Evolutionary conservation across 2,888 invertebrate species (phyloP).

Genomic region (Psylliodes chrysocephalus): DNA sequence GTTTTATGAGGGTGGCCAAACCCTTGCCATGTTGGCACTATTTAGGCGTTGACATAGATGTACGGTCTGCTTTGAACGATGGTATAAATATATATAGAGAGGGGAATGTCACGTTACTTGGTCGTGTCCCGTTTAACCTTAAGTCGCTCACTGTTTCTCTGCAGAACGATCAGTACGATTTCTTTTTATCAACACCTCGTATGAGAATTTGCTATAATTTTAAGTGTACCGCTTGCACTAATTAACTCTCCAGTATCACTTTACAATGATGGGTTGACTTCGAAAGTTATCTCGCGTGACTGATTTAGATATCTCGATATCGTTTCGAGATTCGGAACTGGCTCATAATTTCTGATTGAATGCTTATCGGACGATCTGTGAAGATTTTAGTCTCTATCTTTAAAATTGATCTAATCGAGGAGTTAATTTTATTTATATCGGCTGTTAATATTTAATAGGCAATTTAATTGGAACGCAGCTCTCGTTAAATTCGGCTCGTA

Average conservation of each 20-base stretch:
- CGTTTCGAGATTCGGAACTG: constrained; percentile 20
- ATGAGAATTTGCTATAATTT: no score
- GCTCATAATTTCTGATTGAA: constrained; percentile 16
- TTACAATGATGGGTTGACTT: constrained; percentile 12
- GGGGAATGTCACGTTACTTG: no score
- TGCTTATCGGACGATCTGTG: constrained; percentile 18
- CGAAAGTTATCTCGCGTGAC: constrained; percentile 21
- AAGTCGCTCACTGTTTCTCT: no score
- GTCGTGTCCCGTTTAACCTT: no score
- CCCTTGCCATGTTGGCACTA: no score
- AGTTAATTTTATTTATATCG: constrained; percentile 22
- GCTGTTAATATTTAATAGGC: constrained; percentile 11
- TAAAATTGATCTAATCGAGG: constrained; percentile 12
- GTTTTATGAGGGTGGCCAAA: no score
- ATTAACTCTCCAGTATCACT: constrained; percentile 1
- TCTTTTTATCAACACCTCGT: no score
- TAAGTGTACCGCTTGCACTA: not conserved
- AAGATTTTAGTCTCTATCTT: constrained; percentile 6
- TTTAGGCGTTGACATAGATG: no score
- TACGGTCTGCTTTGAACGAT: no score
- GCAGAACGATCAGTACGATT: no score
- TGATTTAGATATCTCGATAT: constrained; percentile 29
- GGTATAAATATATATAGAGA: no score
- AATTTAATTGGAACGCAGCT: not conserved
- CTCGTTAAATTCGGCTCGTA: not conserved